Base-by-base conservation (phyloP, 1,140 invertebrate species). In the Bombus picipes region DNA sequence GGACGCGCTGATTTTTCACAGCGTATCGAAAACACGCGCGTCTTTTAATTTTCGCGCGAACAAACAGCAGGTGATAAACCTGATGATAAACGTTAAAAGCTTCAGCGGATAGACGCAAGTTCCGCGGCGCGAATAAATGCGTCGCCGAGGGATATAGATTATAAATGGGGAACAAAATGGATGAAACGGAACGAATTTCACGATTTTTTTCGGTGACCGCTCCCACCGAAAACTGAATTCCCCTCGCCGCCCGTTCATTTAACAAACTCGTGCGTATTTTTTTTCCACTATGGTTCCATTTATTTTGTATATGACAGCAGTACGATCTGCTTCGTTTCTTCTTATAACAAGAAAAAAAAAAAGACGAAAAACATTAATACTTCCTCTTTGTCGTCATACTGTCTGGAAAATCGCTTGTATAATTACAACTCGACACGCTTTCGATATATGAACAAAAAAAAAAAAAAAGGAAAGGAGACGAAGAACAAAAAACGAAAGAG, bases 341-440 rank as follows among this genome's bases (percentile, higher is more conserved):
- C 47, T 39, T 37, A 57, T 72, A 83, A 74, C 87, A 59, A 85
- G 75, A 85, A 34, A 66, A 34, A 66, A 34, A 37, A 65, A 66
- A 65, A 72, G 71, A 57, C 65, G 70, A 87, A 87, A 87, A 86
- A 88, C 85, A 80, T 77, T 86, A 91, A 88, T 90, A 92, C 83
- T 89, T 90, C 62, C 78, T 81, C 41, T 70, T 86, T 80, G 43
- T 90, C 71, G 76, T 90, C 62, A 81, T 85, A 90, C 83, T 75
- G 84, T 62, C 76, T 89, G 91, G 68, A 85, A 90, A 62, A 53
- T 87, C 85, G 87, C 80, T 76, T 34, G 79, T 71, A 72, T 37
- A 81, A 59, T 88, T 84, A 77, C 77, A 65, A 57, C 53, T 84
- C 22, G 15, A 77, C 39, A 81, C 78, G 41, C 77, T 73, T 72